Conservation (phyloP, 2,113 vertebrate genomes). For the Indicator indicator region DNA sequence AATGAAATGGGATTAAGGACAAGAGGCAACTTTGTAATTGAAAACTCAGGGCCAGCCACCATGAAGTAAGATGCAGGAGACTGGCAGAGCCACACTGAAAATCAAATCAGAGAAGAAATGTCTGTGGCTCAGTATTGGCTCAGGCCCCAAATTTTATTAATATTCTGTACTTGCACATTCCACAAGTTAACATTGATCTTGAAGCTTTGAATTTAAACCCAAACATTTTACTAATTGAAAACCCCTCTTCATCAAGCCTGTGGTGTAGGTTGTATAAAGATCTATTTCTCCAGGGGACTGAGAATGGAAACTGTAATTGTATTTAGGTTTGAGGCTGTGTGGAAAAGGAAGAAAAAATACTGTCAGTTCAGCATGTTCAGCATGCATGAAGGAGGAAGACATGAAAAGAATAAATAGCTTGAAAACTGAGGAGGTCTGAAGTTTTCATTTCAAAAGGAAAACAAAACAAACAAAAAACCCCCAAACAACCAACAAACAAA, state of each 20-base stretch:
- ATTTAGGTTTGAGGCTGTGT: background rate
- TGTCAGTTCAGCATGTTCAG: background rate
- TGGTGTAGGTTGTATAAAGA: background rate
- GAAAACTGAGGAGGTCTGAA: background rate
- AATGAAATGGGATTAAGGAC: background rate
- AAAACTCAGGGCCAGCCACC: background rate
- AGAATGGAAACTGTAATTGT: background rate
- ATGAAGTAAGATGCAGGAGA: background rate
- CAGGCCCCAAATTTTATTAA: background rate
- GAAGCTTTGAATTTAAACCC: background rate
- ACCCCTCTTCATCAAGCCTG: background rate
- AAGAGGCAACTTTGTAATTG: slow-evolving; percentile 28
- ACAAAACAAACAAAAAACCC: background rate
- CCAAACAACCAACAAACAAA: too few species aligned
- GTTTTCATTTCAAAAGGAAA: background rate
- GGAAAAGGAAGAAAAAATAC: background rate
- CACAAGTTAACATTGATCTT: background rate
- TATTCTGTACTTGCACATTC: background rate
- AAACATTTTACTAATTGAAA: background rate
- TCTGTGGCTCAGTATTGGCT: background rate
- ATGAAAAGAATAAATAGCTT: background rate
- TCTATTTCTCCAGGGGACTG: background rate
- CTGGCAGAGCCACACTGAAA: background rate
- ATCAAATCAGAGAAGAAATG: background rate
- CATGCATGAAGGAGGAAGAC: background rate